These are phyloP conservation scores for Buceros bicornis DNA, from an alignment of 2,797 vertebrate species.

Conservation along the genomic window DNA sequence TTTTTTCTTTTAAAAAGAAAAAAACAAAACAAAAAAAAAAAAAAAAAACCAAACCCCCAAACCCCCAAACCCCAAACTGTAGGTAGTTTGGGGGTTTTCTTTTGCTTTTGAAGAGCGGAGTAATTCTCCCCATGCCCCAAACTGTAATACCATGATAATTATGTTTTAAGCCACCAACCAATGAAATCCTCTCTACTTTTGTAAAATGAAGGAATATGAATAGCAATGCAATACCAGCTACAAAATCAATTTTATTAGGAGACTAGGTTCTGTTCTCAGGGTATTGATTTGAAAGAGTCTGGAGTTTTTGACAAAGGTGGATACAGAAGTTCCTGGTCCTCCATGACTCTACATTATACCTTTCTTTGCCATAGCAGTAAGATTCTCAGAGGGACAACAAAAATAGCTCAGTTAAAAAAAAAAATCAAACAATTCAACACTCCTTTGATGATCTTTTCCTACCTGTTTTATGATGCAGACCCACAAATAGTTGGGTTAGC, in stretches of 20 bases:
- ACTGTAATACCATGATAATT: background rate
- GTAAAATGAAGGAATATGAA: background rate
- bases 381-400: background rate
- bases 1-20: constrained; percentile 26
- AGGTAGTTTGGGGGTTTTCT: background rate
- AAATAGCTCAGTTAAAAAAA: background rate
- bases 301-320: background rate
- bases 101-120: background rate
- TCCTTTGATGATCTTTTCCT: background rate
- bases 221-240: background rate
- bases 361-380: background rate
- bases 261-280: background rate
- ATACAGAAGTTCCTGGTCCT: background rate
- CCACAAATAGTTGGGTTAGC: background rate
- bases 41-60: no score
- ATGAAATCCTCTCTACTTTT: background rate
- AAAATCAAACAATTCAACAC: background rate
- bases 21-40: background rate
- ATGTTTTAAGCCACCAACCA: background rate
- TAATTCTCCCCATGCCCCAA: background rate
- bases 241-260: background rate
- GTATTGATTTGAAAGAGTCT: background rate
- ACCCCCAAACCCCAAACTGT: no score
- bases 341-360: rapidly evolving
- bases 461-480: background rate